A percentile compares a stretch with the other conserved stretches of the same genome.
phyloP scores from a whole-genome alignment of 2,888 invertebrate species.

The Drosophila rubida region DNA sequence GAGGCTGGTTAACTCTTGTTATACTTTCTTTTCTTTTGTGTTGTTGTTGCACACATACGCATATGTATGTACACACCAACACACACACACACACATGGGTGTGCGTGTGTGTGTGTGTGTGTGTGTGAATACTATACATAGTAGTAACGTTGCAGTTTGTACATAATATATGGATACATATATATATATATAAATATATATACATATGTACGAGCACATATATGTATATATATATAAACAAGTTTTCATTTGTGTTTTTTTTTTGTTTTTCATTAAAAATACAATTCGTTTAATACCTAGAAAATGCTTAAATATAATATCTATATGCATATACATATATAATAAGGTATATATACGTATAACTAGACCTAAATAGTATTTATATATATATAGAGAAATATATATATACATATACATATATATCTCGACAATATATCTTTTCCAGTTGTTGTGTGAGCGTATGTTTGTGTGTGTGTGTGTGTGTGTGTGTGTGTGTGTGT shows the following conservation, averaged over 20 bases:
- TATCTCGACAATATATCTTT: slow-evolving; percentile 27
- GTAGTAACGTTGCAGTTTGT: slow-evolving; percentile 19
- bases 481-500: slow-evolving; percentile 24
- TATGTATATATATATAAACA: slow-evolving; percentile 44
- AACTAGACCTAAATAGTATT: slow-evolving; percentile 41
- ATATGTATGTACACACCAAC: slow-evolving; percentile 4
- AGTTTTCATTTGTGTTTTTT: slow-evolving; percentile 24
- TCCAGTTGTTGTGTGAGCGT: slow-evolving; percentile 27
- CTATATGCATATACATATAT: slow-evolving; percentile 61
- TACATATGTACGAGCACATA: slow-evolving; percentile 2
- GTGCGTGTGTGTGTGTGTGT: slow-evolving; percentile 7
- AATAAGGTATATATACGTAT: slow-evolving; percentile 35
- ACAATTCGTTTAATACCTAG: slow-evolving; percentile 76
- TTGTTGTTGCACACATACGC: slow-evolving; percentile 20
- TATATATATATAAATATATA: slow-evolving; percentile 17
- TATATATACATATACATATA: slow-evolving; percentile 30
- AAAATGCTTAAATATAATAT: slow-evolving; percentile 77
- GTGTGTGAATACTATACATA: not conserved
- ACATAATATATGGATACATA: slow-evolving; percentile 28
- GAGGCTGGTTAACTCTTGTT: slow-evolving; percentile 11
- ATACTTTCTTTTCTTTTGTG: slow-evolving; percentile 25
- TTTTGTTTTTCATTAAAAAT: slow-evolving; percentile 64
- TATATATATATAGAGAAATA: slow-evolving; percentile 30
- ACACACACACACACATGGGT: slow-evolving; percentile 2
- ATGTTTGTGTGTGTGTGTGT: slow-evolving; percentile 31